These are phyloP conservation scores for Leptinotarsa lineolata DNA, from an alignment of 1,140 invertebrate species.

Conservation along the genomic window DNA sequence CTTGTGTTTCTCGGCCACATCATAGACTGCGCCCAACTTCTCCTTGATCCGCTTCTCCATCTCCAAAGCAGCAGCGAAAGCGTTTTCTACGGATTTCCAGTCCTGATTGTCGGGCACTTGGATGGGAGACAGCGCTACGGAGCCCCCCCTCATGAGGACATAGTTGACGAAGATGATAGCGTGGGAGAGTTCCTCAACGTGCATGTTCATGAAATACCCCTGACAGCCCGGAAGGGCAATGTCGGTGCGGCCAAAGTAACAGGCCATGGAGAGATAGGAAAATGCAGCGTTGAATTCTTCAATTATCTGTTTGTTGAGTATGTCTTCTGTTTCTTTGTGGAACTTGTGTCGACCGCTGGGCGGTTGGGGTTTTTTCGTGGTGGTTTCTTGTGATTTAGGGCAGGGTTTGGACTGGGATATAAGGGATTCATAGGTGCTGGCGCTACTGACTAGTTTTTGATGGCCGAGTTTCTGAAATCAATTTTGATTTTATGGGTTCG, in stretches of 20 bases:
- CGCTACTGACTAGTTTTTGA: neutral
- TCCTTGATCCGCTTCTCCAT: conserved; percentile 80
- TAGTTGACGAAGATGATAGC: conserved; percentile 77
- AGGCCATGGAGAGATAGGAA: conserved; percentile 80
- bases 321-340: conserved; percentile 71
- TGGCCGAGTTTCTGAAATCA: neutral
- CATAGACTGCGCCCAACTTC: conserved; percentile 62
- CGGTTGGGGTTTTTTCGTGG: neutral
- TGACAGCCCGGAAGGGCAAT: conserved; percentile 74
- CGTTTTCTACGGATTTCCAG: conserved; percentile 68
- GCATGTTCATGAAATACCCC: conserved; percentile 73
- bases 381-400: neutral
- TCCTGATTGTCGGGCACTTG: conserved; percentile 62
- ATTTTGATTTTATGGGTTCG: too few species aligned
- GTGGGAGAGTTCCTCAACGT: conserved; percentile 78
- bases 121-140: conserved; percentile 62
- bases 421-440: neutral
- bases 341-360: conserved; percentile 69
- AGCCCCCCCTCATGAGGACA: conserved; percentile 79
- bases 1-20: conserved; percentile 64
- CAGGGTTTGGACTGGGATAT: conserved; percentile 5
- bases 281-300: conserved; percentile 84
- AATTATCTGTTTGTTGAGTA: conserved; percentile 85
- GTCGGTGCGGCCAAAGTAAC: conserved; percentile 78
- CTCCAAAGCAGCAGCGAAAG: conserved; percentile 69